Conservation (phyloP, 1,140 invertebrate genomes). For the Hypsibius dujardini region DNA sequence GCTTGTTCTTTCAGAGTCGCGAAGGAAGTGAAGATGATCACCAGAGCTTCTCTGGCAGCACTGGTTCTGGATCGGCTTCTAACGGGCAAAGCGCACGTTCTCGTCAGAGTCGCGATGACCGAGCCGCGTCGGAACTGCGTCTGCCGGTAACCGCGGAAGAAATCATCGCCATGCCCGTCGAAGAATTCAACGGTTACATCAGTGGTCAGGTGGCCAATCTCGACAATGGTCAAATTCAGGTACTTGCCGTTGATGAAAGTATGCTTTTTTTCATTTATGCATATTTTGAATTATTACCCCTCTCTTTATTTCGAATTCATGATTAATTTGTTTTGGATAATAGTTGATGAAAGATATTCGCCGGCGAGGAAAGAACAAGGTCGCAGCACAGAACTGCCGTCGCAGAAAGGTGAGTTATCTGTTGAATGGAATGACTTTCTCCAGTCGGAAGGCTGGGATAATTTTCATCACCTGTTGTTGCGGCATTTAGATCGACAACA, state of each 20-base stretch:
- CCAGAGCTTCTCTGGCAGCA: not conserved
- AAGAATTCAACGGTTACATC: slow-evolving; percentile 11
- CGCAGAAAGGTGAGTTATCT: not conserved
- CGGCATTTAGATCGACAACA: slow-evolving; percentile 1
- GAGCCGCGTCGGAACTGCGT: not conserved
- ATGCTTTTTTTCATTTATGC: no score
- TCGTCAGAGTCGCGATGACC: not conserved
- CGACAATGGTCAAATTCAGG: slow-evolving; percentile 6
- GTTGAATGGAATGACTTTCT: no score
- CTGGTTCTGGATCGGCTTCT: not conserved
- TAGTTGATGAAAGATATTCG: slow-evolving; percentile 17
- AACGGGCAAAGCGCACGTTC: not conserved
- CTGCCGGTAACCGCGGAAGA: slow-evolving; percentile 2
- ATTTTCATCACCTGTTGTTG: no score
- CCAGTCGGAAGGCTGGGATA: no score
- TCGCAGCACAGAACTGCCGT: slow-evolving; percentile 19
- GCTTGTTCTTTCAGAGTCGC: not conserved
- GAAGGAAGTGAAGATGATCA: not conserved
- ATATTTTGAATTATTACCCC: no score
- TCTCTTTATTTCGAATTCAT: no score
- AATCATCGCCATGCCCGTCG: slow-evolving; percentile 2
- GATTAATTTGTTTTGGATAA: no score
- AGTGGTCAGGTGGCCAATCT: slow-evolving; percentile 6
- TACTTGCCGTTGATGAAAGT: no score
- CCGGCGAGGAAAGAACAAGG: slow-evolving; percentile 18